Evolutionary conservation across 2,888 invertebrate species (phyloP), one percentile per base, ranked within the genome.

Genomic region (Eurois occulta): DNA sequence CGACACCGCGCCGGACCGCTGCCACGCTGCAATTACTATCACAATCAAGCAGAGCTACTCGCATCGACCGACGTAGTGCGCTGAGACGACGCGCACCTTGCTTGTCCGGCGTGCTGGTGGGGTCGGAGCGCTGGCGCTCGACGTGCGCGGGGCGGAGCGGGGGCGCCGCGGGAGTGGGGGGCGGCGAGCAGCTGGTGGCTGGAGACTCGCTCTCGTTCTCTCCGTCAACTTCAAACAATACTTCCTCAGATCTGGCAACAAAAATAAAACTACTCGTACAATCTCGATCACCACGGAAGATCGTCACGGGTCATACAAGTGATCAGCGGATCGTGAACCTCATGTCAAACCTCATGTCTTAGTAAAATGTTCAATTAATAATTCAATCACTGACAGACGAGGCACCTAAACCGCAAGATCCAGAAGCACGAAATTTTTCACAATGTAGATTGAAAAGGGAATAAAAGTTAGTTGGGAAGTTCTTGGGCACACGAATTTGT

Each of bases 221-320:
- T 24, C 91, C 92, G 5, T 95, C 95, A 43, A 92, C 88, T 85
- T 95, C 95, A 83, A 94, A 92, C 72, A 95, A 85, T 2, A 94
- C 93, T 80, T 95, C 95, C 79, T 95, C 95, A 4, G 93, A 92
- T 73, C 95, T 95, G 81, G 48, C 62, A 55, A 75, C 64, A 32
- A 68, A 55, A 60, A 11, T 1, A 60, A 55, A 38, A 11, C 43
- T 1, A 5, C 24, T 18, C 8, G 24, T 38, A 28, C 2, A 68
- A 28, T 38, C 28, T 43, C 13, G 28, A 69, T 38, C 69, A 48
- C 21, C 35, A 28, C 24, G 18, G 21, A 38, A 21, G 16, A 38
- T 24, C 21, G 28, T 52, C 24, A n/a, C 52, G 24, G 24, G 11
- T 52, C 11, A 52, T 60, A 3, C 41, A 70, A 28, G 4, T 7